Evolutionary conservation across 2,113 vertebrate genomes (phyloP).

Genomic region (Etheostoma spectabile): DNA sequence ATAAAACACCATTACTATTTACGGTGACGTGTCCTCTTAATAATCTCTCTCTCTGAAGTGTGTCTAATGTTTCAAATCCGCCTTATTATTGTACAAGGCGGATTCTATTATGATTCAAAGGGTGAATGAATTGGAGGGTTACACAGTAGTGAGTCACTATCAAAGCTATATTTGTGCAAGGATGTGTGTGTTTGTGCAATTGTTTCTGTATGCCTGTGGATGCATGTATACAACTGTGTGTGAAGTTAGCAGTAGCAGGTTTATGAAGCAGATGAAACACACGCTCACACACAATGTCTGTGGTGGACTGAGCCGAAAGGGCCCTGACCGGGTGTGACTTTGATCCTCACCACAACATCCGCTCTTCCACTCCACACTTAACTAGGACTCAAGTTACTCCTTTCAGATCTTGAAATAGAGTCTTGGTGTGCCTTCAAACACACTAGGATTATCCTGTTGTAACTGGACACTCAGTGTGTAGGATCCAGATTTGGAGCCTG

Average conservation of each 20-base stretch:
- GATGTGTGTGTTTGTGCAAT: constrained; percentile 54
- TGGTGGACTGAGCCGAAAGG: constrained; percentile 54
- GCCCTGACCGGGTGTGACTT: constrained; percentile 62
- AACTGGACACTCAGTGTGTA: constrained; percentile 61
- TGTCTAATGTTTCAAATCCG: constrained; percentile 70
- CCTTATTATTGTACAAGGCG: constrained; percentile 51
- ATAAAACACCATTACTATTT: constrained; percentile 54
- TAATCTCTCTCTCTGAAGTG: constrained; percentile 65
- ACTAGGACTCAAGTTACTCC: constrained; percentile 61
- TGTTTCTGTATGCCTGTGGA: constrained; percentile 32
- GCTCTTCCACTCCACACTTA: constrained; percentile 54
- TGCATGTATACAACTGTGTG: constrained; percentile 61
- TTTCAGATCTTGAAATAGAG: constrained; percentile 66
- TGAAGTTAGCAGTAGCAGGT: constrained; percentile 65
- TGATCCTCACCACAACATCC: constrained; percentile 76
- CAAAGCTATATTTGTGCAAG: constrained; percentile 69
- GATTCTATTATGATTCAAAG: constrained; percentile 70
- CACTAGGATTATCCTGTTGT: constrained; percentile 52
- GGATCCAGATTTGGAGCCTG: constrained; percentile 57
- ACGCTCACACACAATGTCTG: constrained; percentile 18
- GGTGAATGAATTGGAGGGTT: constrained; percentile 71
- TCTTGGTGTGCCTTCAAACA: constrained; percentile 54
- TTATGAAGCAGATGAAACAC: constrained; percentile 71
- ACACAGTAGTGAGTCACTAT: constrained; percentile 72
- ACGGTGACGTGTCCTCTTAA: constrained; percentile 50